phyloP scores from a whole-genome alignment of 2,797 vertebrate species.

The Mergus octosetaceus region DNA sequence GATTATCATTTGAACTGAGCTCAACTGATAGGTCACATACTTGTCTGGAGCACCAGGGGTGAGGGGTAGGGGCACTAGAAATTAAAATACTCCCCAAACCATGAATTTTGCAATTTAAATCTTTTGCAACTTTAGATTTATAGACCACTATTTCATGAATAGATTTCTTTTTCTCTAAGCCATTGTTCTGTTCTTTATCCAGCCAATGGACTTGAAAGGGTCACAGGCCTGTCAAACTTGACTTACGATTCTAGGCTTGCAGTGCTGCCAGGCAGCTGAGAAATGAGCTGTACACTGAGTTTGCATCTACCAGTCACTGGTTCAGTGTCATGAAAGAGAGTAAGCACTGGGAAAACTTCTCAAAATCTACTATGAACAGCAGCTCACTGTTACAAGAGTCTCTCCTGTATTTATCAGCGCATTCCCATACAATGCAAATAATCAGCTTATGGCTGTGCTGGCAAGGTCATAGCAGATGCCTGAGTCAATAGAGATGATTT shows the following conservation, averaged over 20 bases:
- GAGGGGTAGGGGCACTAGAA: too few species aligned
- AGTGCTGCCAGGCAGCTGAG: background rate
- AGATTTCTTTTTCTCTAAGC: background rate
- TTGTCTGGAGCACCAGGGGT: background rate
- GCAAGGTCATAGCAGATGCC: background rate
- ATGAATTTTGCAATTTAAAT: background rate
- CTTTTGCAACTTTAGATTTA: background rate
- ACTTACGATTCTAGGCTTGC: background rate
- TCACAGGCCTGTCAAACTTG: background rate
- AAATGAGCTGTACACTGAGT: background rate
- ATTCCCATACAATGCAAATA: background rate
- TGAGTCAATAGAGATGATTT: background rate
- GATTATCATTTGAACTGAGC: background rate
- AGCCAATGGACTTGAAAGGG: background rate
- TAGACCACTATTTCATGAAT: background rate
- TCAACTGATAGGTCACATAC: background rate
- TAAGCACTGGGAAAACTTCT: background rate
- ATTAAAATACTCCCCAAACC: background rate
- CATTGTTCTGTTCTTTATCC: background rate
- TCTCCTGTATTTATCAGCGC: background rate
- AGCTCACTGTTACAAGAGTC: background rate
- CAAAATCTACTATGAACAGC: background rate
- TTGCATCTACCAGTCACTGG: background rate
- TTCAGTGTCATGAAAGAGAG: accelerated
- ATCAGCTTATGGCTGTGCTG: background rate